These are phyloP conservation scores for Orchesellides sinensis DNA, from an alignment of 2,888 invertebrate species.

Conservation along the genomic window DNA sequence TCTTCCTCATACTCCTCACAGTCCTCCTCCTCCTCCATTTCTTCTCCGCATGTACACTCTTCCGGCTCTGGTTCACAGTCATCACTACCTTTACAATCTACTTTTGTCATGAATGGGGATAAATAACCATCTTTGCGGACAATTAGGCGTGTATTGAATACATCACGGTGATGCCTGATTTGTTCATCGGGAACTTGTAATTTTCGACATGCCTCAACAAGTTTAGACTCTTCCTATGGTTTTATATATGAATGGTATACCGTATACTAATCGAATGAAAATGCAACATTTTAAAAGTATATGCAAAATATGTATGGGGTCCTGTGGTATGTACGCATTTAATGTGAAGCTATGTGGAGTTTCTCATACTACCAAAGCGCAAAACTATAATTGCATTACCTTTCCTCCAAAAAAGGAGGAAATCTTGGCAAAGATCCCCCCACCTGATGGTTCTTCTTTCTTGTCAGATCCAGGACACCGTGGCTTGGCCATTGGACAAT, in stretches of 20 bases:
- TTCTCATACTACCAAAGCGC: too few species aligned
- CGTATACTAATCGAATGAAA: not conserved
- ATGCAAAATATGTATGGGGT: not conserved
- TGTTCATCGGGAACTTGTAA: conserved; percentile 44
- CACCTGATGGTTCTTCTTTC: not conserved
- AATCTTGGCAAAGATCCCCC: conserved; percentile 46
- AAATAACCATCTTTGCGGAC: conserved; percentile 62
- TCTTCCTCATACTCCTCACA: conserved; percentile 23
- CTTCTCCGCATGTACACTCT: not conserved
- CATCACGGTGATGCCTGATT: conserved; percentile 55
- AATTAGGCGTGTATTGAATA: conserved; percentile 52
- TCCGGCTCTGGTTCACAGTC: not conserved
- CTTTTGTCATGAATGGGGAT: conserved; percentile 53
- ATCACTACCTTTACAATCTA: conserved; percentile 39
- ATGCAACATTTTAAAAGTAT: not conserved
- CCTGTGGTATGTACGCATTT: not conserved
- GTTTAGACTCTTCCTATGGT: conserved; percentile 9
- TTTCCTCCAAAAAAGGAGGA: conserved; percentile 46
- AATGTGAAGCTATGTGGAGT: too few species aligned
- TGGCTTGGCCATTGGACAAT: conserved; percentile 63
- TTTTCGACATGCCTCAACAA: conserved; percentile 32
- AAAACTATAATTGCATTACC: conserved; percentile 34
- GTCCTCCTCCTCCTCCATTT: conserved; percentile 2
- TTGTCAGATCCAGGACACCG: conserved; percentile 26
- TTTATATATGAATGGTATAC: not conserved